phyloP scores from a whole-genome alignment of 2,888 invertebrate genomes.

The Chloroclysta siterata region DNA sequence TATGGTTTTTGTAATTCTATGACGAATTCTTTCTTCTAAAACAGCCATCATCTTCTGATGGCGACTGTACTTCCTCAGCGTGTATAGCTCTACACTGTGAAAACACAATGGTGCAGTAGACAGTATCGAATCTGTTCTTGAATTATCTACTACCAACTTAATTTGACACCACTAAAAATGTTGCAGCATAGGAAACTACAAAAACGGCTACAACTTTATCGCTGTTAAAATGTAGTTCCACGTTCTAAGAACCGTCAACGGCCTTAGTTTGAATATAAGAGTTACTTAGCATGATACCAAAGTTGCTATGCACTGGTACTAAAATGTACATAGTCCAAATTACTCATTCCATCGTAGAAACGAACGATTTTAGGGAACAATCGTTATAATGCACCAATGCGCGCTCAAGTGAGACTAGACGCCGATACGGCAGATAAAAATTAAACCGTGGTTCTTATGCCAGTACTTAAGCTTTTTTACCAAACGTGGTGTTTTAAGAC shows the following conservation, averaged over 20 bases:
- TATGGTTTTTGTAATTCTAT: not conserved
- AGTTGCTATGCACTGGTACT: not conserved
- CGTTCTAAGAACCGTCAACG: not conserved
- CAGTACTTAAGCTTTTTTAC: slow-evolving; percentile 32
- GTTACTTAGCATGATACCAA: not conserved
- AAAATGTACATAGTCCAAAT: slow-evolving; percentile 16
- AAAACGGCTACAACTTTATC: not conserved
- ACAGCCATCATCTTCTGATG: not conserved
- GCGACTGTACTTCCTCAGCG: not conserved
- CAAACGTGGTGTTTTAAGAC: slow-evolving; percentile 1
- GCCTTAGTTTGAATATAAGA: slow-evolving; percentile 1
- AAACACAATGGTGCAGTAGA: not conserved
- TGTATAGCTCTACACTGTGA: not conserved
- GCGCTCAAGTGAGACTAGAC: slow-evolving; percentile 66
- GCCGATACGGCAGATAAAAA: slow-evolving; percentile 57
- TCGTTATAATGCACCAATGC: slow-evolving; percentile 62
- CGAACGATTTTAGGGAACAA: slow-evolving; percentile 62
- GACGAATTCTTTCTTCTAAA: no score
- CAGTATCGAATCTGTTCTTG: no score
- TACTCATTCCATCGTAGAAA: slow-evolving; percentile 32
- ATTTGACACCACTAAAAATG: not conserved
- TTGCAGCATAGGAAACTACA: not conserved
- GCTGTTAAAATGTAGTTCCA: not conserved
- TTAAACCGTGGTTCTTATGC: slow-evolving; percentile 25
- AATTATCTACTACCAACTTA: not conserved